A percentile compares a stretch with the other conserved stretches of the same genome.
Evolutionary conservation across 1,140 invertebrate genomes (phyloP).

Genomic region (Megathymus violae): DNA sequence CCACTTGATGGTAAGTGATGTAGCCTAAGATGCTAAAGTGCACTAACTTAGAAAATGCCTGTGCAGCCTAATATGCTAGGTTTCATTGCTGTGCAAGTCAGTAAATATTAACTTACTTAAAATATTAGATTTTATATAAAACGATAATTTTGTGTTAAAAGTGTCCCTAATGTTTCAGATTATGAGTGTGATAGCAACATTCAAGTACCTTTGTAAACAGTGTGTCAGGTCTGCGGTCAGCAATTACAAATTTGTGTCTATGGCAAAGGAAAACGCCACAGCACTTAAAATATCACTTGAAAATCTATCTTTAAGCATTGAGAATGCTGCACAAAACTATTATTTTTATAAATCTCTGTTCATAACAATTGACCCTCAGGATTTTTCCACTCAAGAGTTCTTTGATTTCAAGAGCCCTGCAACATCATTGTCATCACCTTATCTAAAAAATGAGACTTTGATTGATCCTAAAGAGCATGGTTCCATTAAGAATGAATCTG

Average conservation of each 20-base stretch:
- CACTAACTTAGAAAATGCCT: too few species aligned
- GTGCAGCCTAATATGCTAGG: too few species aligned
- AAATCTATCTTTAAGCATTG: constrained; percentile 45
- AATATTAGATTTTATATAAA: too few species aligned
- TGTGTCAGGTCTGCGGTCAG: constrained; percentile 53
- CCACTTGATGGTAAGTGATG: too few species aligned
- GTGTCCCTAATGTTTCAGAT: constrained; percentile 50
- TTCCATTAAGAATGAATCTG: constrained; percentile 17
- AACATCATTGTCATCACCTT: constrained; percentile 37
- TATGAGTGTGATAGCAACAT: constrained; percentile 43
- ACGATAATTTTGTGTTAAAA: neutral
- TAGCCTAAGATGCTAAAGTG: too few species aligned
- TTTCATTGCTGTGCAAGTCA: too few species aligned
- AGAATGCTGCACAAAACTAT: constrained; percentile 36
- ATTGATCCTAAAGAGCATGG: constrained; percentile 33
- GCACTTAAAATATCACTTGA: constrained; percentile 45
- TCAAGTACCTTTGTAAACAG: constrained; percentile 53
- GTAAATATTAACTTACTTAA: too few species aligned
- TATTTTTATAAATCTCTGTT: constrained; percentile 51
- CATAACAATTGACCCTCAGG: constrained; percentile 51
- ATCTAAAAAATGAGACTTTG: constrained; percentile 46
- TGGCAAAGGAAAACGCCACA: constrained; percentile 45
- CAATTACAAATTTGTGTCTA: constrained; percentile 57
- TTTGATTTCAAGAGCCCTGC: constrained; percentile 47
- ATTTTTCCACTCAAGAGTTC: constrained; percentile 50